Percentiles rank a stretch among this genome's conserved stretches.
Evolutionary conservation across 1,140 invertebrate species (phyloP).

Genomic region (Homarus americanus): DNA sequence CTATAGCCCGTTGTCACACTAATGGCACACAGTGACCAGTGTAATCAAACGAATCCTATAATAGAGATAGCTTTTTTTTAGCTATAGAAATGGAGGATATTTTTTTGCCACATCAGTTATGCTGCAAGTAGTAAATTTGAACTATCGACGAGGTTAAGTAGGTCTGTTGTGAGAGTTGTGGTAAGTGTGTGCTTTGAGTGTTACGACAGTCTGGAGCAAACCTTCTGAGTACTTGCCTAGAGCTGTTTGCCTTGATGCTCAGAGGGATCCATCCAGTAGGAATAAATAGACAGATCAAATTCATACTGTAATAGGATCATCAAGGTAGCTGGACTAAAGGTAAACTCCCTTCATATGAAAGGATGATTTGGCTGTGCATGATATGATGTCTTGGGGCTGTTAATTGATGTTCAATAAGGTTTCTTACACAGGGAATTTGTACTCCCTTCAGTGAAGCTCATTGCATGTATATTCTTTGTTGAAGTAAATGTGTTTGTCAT

Average conservation of each 20-base stretch:
- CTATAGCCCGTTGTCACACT: not conserved
- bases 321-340: not conserved
- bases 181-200: not conserved
- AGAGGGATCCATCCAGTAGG: constrained; percentile 22
- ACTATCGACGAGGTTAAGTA: no score
- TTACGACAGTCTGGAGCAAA: not conserved
- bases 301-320: not conserved
- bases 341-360: not conserved
- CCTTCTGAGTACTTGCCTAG: not conserved
- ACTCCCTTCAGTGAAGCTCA: not conserved
- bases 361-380: not conserved
- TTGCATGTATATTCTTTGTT: not conserved
- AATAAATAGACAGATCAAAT: not conserved
- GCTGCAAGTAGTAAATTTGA: not conserved
- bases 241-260: not conserved
- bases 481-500: not conserved
- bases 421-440: not conserved
- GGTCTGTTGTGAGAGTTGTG: not conserved
- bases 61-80: no score
- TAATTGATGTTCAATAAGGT: not conserved
- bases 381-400: not conserved
- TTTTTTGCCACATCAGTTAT: not conserved
- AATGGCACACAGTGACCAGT: not conserved
- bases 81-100: no score
- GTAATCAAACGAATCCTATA: not conserved